Evolutionary conservation across 2,888 invertebrate species (phyloP).

Genomic region (Acleris laterana): DNA sequence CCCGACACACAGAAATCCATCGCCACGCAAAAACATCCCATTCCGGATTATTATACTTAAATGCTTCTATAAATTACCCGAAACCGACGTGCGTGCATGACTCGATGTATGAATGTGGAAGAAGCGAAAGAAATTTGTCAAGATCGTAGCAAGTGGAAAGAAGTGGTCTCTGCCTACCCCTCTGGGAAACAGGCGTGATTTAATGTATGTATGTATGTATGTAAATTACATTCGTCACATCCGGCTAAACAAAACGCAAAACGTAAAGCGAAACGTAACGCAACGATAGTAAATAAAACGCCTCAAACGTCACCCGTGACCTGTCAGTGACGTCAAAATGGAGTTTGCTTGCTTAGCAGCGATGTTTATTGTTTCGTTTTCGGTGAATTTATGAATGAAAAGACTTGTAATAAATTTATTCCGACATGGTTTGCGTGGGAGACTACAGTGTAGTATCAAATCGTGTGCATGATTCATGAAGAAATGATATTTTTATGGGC

Average conservation of each 20-base stretch:
- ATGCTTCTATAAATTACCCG: too few species aligned
- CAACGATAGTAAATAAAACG: conserved; percentile 11
- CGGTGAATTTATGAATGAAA: conserved; percentile 36
- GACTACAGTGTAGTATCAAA: conserved; percentile 23
- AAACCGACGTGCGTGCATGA: too few species aligned
- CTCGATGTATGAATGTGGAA: too few species aligned
- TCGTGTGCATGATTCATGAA: conserved; percentile 27
- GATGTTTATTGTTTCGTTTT: conserved; percentile 35
- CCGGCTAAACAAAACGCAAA: conserved; percentile 4
- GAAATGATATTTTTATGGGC: conserved; percentile 29
- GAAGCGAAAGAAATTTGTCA: too few species aligned
- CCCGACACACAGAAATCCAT: too few species aligned
- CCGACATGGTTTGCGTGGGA: conserved; percentile 22
- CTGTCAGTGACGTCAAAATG: conserved; percentile 22
- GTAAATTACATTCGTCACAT: conserved; percentile 21
- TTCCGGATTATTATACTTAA: too few species aligned
- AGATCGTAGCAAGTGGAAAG: too few species aligned
- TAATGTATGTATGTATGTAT: too few species aligned
- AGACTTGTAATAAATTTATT: conserved; percentile 27
- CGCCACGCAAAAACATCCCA: too few species aligned
- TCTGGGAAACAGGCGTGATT: too few species aligned
- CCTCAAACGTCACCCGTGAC: conserved; percentile 22
- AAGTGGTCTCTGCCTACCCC: too few species aligned
- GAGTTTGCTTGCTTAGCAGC: conserved; percentile 4
- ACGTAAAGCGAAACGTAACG: conserved; percentile 20